Conservation (phyloP, 2,888 invertebrate species). For the Choristoneura rosaceana region DNA sequence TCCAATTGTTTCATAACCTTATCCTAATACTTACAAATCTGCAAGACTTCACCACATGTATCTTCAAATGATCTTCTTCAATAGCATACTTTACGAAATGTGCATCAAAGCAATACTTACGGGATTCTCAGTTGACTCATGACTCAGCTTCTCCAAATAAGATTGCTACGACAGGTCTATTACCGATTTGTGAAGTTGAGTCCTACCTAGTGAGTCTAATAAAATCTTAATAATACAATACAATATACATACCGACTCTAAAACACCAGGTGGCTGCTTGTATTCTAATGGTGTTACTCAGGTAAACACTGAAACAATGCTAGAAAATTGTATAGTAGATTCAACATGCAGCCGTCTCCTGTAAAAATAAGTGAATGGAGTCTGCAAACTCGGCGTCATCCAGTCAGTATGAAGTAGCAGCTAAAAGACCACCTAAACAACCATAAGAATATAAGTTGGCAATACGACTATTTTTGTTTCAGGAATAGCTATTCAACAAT, state of each 20-base stretch:
- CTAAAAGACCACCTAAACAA: conserved; percentile 23
- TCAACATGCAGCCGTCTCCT: background rate
- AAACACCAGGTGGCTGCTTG: conserved; percentile 10
- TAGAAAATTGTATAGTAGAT: conserved; percentile 10
- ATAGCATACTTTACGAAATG: background rate
- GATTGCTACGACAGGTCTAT: background rate
- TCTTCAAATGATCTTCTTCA: background rate
- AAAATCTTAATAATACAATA: conserved; percentile 7
- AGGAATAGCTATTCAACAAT: background rate
- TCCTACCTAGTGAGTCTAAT: background rate
- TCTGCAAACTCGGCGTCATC: background rate
- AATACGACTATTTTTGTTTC: background rate
- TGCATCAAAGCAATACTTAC: conserved; percentile 28
- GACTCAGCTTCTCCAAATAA: conserved; percentile 2
- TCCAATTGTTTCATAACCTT: conserved; percentile 2
- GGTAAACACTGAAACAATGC: conserved; percentile 30
- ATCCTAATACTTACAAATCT: conserved; percentile 15
- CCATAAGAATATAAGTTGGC: background rate
- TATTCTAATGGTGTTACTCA: background rate
- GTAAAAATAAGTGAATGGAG: conserved; percentile 2
- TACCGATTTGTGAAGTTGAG: conserved; percentile 1
- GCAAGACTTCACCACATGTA: background rate
- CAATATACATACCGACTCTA: conserved; percentile 15
- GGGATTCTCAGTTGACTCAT: conserved; percentile 1
- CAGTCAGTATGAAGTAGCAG: background rate